Percentiles rank a stretch among this genome's conserved stretches.
Evolutionary conservation across 2,797 vertebrate species (phyloP).

Genomic region (Gymnopithys bicolor): DNA sequence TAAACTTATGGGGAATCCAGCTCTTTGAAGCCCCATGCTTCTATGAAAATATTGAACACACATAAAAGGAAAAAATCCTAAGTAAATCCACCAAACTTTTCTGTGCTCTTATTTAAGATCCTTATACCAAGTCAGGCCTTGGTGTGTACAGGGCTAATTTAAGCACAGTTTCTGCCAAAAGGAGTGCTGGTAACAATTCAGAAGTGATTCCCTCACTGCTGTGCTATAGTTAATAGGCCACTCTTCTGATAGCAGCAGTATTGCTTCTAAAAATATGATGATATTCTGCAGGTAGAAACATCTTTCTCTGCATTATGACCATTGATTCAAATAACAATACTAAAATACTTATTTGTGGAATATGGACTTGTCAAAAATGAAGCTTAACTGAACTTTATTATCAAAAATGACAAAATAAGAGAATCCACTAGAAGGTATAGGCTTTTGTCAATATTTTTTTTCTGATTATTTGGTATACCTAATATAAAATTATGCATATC

Average conservation of each 20-base stretch:
- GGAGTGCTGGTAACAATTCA: conserved; percentile 5
- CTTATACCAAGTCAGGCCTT: not conserved
- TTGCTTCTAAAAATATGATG: conserved; percentile 4
- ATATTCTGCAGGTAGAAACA: not conserved
- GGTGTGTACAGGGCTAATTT: not conserved
- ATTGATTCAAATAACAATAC: not conserved
- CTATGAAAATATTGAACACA: not conserved
- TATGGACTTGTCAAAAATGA: not conserved
- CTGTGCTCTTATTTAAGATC: not conserved
- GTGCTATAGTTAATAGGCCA: not conserved
- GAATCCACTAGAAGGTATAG: not conserved
- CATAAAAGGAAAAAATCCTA: not conserved
- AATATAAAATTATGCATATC: not conserved
- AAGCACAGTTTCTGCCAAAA: not conserved
- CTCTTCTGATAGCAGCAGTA: conserved; percentile 10
- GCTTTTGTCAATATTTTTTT: not conserved
- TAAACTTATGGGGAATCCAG: not conserved
- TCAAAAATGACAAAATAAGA: not conserved
- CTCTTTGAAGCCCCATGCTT: not conserved
- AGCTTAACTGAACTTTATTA: not conserved
- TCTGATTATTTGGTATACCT: not conserved
- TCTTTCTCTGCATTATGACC: not conserved
- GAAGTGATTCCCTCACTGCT: conserved; percentile 2
- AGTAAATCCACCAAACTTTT: not conserved
- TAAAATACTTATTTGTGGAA: not conserved